These are phyloP conservation scores for Drosophila equinoxialis DNA, from an alignment of 1,140 invertebrate species.

Conservation along the genomic window DNA sequence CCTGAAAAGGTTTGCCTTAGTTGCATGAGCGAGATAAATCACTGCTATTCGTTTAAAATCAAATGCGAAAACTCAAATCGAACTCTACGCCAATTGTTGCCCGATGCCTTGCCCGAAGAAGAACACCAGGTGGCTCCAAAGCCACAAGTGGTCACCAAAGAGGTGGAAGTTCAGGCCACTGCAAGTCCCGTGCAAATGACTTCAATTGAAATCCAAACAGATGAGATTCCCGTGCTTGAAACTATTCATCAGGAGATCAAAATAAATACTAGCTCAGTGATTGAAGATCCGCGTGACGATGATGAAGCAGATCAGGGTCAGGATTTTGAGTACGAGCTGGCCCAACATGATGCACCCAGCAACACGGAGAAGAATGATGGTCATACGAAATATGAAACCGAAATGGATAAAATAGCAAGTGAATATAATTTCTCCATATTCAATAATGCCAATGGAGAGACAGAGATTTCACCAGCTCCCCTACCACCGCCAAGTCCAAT, in stretches of 20 bases:
- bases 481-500: not conserved
- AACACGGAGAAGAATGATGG: conserved; percentile 34
- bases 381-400: conserved; percentile 53
- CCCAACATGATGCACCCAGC: conserved; percentile 31
- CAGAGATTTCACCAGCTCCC: conserved; percentile 37
- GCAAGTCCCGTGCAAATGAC: conserved; percentile 3
- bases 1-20: conserved; percentile 71
- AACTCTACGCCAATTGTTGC: conserved; percentile 70
- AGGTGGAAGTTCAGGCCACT: conserved; percentile 49
- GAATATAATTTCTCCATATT: conserved; percentile 46
- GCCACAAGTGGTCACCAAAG: conserved; percentile 30
- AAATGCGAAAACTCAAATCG: conserved; percentile 76
- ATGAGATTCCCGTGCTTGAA: conserved; percentile 19
- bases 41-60: conserved; percentile 75
- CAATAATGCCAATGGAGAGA: conserved; percentile 51
- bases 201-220: conserved; percentile 44
- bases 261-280: conserved; percentile 30
- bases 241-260: conserved; percentile 15
- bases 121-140: conserved; percentile 18
- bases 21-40: conserved; percentile 78
- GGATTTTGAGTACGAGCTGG: conserved; percentile 62
- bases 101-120: conserved; percentile 65
- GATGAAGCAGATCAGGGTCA: conserved; percentile 33
- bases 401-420: conserved; percentile 22
- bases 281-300: conserved; percentile 16